Conservation (phyloP, 2,888 invertebrate genomes). For the Rhyacophila evoluta region DNA sequence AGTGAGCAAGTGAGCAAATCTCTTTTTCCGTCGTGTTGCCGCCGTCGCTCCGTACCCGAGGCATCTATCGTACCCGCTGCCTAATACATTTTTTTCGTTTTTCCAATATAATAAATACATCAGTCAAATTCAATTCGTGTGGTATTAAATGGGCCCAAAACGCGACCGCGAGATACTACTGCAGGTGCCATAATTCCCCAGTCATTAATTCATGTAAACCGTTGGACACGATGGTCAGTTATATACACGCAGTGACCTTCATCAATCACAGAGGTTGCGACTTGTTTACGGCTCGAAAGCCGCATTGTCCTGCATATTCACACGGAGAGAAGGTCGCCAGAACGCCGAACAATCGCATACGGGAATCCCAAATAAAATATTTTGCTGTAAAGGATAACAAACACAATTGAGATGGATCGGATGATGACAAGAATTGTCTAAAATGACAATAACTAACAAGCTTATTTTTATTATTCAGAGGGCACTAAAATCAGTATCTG, state of each 20-base stretch:
- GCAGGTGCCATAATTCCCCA: background rate
- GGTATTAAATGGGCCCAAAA: background rate
- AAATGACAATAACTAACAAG: too few relatives aligned
- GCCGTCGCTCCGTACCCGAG: too few relatives aligned
- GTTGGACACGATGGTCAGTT: background rate
- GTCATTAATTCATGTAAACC: slow-evolving; percentile 8
- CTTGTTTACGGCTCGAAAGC: background rate
- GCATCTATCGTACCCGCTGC: too few relatives aligned
- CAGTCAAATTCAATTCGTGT: too few relatives aligned
- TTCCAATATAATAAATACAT: too few relatives aligned
- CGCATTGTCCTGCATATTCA: background rate
- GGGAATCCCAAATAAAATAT: background rate
- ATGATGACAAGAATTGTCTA: too few relatives aligned
- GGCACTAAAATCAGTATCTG: too few relatives aligned
- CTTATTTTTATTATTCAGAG: too few relatives aligned
- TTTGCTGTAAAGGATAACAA: background rate
- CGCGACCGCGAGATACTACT: background rate
- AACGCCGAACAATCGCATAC: background rate
- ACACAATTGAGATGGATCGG: too few relatives aligned
- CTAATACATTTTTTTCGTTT: too few relatives aligned
- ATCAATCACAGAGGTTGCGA: slow-evolving; percentile 47
- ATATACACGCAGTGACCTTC: slow-evolving; percentile 34
- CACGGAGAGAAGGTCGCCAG: slow-evolving; percentile 30
- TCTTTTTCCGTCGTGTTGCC: too few relatives aligned
- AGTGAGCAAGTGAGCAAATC: too few relatives aligned